Base-by-base conservation (phyloP, 2,113 vertebrate genomes). In the Mionectes macconnelli region DNA sequence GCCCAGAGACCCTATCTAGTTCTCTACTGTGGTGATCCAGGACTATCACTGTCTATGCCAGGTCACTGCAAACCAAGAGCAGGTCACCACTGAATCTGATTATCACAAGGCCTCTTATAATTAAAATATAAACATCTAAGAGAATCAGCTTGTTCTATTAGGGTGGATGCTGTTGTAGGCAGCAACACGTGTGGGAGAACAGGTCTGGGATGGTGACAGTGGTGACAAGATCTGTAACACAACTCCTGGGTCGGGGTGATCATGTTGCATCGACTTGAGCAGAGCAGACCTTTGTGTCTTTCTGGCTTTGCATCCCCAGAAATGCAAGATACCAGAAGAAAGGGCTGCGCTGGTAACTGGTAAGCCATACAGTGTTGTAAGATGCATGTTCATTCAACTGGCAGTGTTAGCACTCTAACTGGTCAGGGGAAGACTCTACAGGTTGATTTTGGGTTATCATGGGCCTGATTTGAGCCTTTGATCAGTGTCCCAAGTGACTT, bases 351-450 rank as follows among this genome's bases (percentile, higher is more conserved):
- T 5, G 3, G 7, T 6, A 45, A 14, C 37, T 37, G 30, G 5
- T 28, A 13, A 20, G 10, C 10, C n/a, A 1, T 1, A 1, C 0
- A 9, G 8, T 3, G 27, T 1, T 74, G 67, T 70, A 22, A 92
- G 64, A 56, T 18, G 3, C 7, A 7, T 0, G 1, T 28, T 70
- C 6, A 19, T 62, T 69, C 35, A 37, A 28, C n/a, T 63, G 53
- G 35, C 9, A 24, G 39, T 25, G 17, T 39, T n/a, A 50, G 5
- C 2, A 5, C 8, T 39, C 25, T 37, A 37, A 28, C 45, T 23
- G 20, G 18, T 44, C 8, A 19, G 28, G 15, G 39, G 44, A 60
- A 4, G 33, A 55, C 16, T 30, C 33, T 35, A 20, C 12, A 63
- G 40, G 14, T 44, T 6, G 21, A 7, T 64, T 66, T 63, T 24